phyloP scores from a whole-genome alignment of 2,888 invertebrate species.

The Plebejus melissa region DNA sequence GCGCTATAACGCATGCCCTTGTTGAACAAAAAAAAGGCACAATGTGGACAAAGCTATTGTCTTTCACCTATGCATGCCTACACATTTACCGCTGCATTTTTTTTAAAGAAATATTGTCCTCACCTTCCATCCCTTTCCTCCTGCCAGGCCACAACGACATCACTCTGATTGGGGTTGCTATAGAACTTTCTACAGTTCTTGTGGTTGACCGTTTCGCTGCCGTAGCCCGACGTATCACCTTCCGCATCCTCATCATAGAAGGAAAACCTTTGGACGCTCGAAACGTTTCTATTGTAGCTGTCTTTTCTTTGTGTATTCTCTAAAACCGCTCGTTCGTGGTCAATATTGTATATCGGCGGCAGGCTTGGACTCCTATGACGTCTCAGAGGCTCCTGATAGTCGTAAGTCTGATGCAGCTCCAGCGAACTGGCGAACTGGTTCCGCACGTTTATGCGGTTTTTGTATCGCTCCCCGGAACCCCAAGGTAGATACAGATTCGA shows the following conservation, averaged over 20 bases:
- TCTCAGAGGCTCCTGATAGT: slow-evolving; percentile 65
- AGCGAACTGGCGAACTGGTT: slow-evolving; percentile 72
- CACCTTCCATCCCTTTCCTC: slow-evolving; percentile 62
- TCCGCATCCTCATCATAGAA: slow-evolving; percentile 79
- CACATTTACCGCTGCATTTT: neutral
- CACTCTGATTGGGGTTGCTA: slow-evolving; percentile 45
- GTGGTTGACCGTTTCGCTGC: slow-evolving; percentile 85
- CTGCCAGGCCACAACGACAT: slow-evolving; percentile 68
- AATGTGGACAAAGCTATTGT: too few species aligned
- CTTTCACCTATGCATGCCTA: too few species aligned
- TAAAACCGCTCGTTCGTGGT: slow-evolving; percentile 52
- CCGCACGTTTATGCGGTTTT: slow-evolving; percentile 62
- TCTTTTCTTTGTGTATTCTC: slow-evolving; percentile 56
- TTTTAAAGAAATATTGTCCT: slow-evolving; percentile 33
- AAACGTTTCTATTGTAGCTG: slow-evolving; percentile 59
- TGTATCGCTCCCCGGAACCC: slow-evolving; percentile 79
- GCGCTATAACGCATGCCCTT: too few species aligned
- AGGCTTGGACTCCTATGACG: slow-evolving; percentile 83
- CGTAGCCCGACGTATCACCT: slow-evolving; percentile 90
- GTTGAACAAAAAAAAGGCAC: too few species aligned
- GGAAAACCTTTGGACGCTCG: slow-evolving; percentile 68
- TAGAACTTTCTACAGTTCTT: slow-evolving; percentile 55
- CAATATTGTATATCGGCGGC: slow-evolving; percentile 80
- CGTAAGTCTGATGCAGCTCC: slow-evolving; percentile 67
- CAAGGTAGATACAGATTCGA: slow-evolving; percentile 88